Evolutionary conservation across 2,888 invertebrate species (phyloP).

Genomic region (Meliscaeva auricollis): DNA sequence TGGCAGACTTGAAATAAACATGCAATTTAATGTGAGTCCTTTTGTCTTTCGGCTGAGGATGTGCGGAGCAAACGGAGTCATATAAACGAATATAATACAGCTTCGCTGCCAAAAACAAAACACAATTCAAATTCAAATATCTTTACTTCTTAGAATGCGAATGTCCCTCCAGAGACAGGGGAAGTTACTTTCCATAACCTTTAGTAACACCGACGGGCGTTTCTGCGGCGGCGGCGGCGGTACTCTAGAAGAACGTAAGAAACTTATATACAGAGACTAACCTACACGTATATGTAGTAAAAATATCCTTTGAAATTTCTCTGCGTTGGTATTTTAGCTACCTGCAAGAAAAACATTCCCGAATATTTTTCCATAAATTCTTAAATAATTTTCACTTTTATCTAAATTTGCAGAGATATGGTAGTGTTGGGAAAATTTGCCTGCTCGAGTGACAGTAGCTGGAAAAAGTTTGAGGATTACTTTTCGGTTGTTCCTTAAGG

Average conservation of each 20-base stretch:
- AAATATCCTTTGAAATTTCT: constrained; percentile 33
- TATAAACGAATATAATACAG: constrained; percentile 8
- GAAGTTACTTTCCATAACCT: constrained; percentile 49
- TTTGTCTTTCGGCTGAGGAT: constrained; percentile 29
- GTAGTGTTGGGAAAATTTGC: constrained; percentile 21
- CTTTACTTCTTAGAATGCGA: constrained; percentile 64
- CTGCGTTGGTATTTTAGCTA: not conserved
- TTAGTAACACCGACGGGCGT: not conserved
- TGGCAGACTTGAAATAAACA: constrained; percentile 64
- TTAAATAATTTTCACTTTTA: constrained; percentile 66
- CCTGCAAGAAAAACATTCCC: constrained; percentile 38
- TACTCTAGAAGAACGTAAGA: not conserved
- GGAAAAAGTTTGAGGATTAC: constrained; percentile 10
- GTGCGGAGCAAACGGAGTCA: not conserved
- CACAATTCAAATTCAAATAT: constrained; percentile 75
- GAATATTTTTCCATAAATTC: constrained; percentile 73
- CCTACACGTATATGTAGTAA: not conserved
- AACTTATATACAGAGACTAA: not conserved
- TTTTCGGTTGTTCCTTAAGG: no score
- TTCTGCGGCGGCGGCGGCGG: not conserved
- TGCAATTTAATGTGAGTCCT: constrained; percentile 73
- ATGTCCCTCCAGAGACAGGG: constrained; percentile 70
- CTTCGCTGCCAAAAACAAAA: constrained; percentile 48
- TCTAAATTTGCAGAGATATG: constrained; percentile 55
- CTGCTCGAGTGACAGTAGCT: constrained; percentile 37